Evolutionary conservation across 2,888 invertebrate species (phyloP), one percentile per base, ranked within the genome.

Genomic region (Heteromurus nitidus): DNA sequence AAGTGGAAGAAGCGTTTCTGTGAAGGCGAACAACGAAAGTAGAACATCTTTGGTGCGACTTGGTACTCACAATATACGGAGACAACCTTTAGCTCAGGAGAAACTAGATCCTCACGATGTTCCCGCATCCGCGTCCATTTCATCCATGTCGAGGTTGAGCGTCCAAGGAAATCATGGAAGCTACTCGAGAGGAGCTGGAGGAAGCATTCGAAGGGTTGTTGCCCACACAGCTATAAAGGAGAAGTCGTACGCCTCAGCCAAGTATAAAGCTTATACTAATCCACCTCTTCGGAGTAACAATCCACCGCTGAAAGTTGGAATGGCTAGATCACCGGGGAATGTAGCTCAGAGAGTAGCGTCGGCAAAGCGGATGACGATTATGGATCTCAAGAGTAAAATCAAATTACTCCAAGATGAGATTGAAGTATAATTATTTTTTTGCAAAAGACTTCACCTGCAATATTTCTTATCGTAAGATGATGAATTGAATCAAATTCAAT

Each of bases 381-480:
- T 83, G 58, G 83, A 80, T 20, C 53, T 85, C 13, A 85, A 75
- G 26, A 83, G 81, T 22, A 83, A 75, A 75, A 72, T 85, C 13
- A 65, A 70, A 28, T n/a, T 68, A 5, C 47, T 82, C 16, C 62
- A 77, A 24, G 62, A 65, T 47, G 79, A 79, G 42, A 69, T 74
- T 42, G 79, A 82, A 72, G 82, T 82, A 24, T 11, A 26, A 9
- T 36, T 36, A 36, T 9, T 36, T 36, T 9, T 13, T 60, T 44
- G 24, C 7, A 42, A 9, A 62, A 62, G 7, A 22, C 26, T 3
- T 58, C 22, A 13, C 5, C 7, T 11, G 50, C 20, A 50, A 55
- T 13, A 16, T 26, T 11, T 55, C 55, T 55, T 55, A 3, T 11
- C 55, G n/a, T n/a, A n/a, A n/a, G n/a, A n/a, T n/a, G n/a, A n/a